Evolutionary conservation across 2,797 vertebrate genomes (phyloP).

Genomic region (Fistularia commersonii): DNA sequence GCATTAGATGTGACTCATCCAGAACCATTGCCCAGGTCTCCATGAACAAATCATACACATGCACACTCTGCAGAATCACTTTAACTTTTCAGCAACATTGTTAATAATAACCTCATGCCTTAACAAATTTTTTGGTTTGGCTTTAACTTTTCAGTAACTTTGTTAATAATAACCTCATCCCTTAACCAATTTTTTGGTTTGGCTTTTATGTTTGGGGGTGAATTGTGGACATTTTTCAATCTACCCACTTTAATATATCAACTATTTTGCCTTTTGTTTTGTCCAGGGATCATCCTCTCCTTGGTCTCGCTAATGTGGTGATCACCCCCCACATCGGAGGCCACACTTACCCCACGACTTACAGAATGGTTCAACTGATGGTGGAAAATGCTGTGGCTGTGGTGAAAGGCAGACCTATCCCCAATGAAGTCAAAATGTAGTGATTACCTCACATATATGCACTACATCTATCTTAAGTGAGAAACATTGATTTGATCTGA

Average conservation of each 20-base stretch:
- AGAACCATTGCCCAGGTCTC: constrained; percentile 54
- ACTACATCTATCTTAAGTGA: background rate
- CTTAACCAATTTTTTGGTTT: no score
- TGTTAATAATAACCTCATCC: no score
- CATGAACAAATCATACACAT: background rate
- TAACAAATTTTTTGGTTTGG: no score
- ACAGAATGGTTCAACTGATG: constrained; percentile 59
- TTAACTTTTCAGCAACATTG: no score
- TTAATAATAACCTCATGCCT: no score
- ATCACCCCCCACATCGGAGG: constrained; percentile 68
- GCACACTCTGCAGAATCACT: constrained; percentile 1
- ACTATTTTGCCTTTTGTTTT: background rate
- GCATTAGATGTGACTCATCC: constrained; percentile 77
- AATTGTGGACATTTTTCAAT: no score
- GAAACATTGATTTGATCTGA: background rate
- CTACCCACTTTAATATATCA: background rate
- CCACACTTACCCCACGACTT: constrained; percentile 46
- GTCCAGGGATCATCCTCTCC: constrained; percentile 70
- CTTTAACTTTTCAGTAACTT: no score
- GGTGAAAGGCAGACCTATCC: constrained; percentile 51
- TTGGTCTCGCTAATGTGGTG: constrained; percentile 67
- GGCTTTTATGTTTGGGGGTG: no score
- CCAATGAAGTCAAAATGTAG: constrained; percentile 58
- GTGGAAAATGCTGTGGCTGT: constrained; percentile 66
- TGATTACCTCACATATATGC: background rate